Conservation (phyloP, 2,797 vertebrate genomes). For the Leucoraja ocellata region DNA sequence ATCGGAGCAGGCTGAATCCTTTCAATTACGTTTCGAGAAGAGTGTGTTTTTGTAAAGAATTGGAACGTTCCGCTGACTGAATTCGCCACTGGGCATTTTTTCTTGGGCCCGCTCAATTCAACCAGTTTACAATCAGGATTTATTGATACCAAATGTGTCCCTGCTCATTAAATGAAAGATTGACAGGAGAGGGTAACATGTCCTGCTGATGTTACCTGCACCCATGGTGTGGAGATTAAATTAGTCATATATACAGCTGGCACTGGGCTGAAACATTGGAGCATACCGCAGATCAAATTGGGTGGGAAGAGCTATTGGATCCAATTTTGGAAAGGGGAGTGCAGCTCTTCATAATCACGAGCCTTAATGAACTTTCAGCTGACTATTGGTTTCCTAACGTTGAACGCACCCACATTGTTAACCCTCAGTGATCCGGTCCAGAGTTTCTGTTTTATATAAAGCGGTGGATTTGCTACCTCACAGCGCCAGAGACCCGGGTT, state of each 20-base stretch:
- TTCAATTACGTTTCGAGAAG: background rate
- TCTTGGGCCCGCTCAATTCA: constrained; percentile 13
- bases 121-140: constrained; percentile 20
- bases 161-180: constrained; percentile 33
- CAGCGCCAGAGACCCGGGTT: too few species aligned
- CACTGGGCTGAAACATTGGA: constrained; percentile 3
- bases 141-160: constrained; percentile 37
- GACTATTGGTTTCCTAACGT: background rate
- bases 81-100: background rate
- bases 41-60: constrained; percentile 9
- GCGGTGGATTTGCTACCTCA: too few species aligned
- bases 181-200: constrained; percentile 9
- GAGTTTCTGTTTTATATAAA: background rate
- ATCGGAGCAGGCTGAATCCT: background rate
- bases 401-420: background rate
- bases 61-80: background rate
- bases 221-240: constrained; percentile 25
- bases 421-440: background rate
- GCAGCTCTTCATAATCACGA: background rate
- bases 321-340: background rate
- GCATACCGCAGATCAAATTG: constrained; percentile 27
- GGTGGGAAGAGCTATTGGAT: constrained; percentile 18
- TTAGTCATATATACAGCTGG: constrained; percentile 24
- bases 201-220: constrained; percentile 34
- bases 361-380: background rate